phyloP scores from a whole-genome alignment of 1,140 invertebrate species.

The Tenebrio molitor region DNA sequence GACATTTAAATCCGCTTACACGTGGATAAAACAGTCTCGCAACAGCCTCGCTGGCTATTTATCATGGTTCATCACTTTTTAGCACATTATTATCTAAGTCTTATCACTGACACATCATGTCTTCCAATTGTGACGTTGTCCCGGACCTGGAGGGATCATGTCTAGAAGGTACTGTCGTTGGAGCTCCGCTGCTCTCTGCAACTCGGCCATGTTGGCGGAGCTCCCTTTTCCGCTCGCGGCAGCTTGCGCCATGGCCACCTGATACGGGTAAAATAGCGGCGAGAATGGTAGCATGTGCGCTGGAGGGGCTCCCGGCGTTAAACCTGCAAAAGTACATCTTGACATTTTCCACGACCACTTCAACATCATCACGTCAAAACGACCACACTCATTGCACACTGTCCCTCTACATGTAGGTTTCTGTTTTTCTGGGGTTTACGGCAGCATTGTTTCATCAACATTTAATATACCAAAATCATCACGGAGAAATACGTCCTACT shows the following conservation, averaged over 20 bases:
- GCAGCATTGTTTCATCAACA: no score
- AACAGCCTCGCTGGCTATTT: constrained; percentile 5
- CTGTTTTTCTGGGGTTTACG: no score
- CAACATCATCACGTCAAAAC: no score
- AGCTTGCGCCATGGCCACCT: constrained; percentile 76
- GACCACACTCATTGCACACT: no score
- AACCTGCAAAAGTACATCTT: constrained; percentile 59
- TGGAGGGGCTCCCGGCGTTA: constrained; percentile 71
- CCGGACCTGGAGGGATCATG: constrained; percentile 85
- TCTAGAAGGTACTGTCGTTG: constrained; percentile 96
- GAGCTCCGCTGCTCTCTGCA: constrained; percentile 87
- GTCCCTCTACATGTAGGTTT: no score
- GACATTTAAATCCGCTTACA: constrained; percentile 42
- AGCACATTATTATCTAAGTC: constrained; percentile 44
- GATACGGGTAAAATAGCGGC: constrained; percentile 88
- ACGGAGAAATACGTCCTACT: no score
- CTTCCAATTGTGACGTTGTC: constrained; percentile 66
- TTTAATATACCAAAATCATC: no score
- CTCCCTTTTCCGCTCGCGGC: constrained; percentile 65
- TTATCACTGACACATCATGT: constrained; percentile 63
- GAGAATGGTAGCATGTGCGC: constrained; percentile 88
- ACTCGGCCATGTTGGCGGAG: constrained; percentile 75
- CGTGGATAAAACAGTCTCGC: constrained; percentile 8
- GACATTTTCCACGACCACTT: no score
- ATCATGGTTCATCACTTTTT: constrained; percentile 41